Base-by-base conservation (phyloP, 1,140 invertebrate species). In the Eupeodes corollae region DNA sequence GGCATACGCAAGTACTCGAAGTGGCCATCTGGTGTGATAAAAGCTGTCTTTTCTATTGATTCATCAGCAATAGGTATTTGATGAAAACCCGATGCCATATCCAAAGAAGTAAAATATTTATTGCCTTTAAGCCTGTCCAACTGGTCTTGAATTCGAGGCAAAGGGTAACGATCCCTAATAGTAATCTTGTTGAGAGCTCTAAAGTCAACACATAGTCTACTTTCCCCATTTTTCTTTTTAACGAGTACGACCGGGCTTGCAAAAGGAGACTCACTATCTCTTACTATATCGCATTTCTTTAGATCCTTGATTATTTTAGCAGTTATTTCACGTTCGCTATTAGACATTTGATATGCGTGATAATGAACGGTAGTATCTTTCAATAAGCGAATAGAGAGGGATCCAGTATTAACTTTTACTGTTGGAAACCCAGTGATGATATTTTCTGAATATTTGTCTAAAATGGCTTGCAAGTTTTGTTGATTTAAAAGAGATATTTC, bases 71-170 rank as follows among this genome's bases (percentile, higher is more conserved):
- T 13, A 33, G 32, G 32, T 8, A 33, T 33, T 33, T 33, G 32
- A 33, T 33, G 32, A 13, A n/a, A n/a, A n/a, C n/a, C n/a, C n/a
- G n/a, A n/a, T n/a, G n/a, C n/a, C n/a, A n/a, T n/a, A n/a, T n/a
- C n/a, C n/a, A n/a, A n/a, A n/a, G n/a, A n/a, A n/a, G n/a, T n/a
- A n/a, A n/a, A 73, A 30, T 56, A 72, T 16, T 55, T 51, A 6
- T 56, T 52, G 8, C 58, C 56, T 12, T 57, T 60, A 9, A 75
- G 51, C 3, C 38, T 26, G 42, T 70, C 53, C 19, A 79, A 48
- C 2, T 63, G 53, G 10, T 74, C 67, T 26, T 72, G 67, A 6
- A 79, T 72, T 6, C 64, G 54, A 2, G 76, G 76, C 13, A 79
- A 48, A 0, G 75, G 75, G 56, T 71, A 79, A 10, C 26, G 21